A percentile compares a stretch with the other conserved stretches of the same genome.
Evolutionary conservation across 2,113 vertebrate genomes (phyloP).

Genomic region (Trematocara stigmaticum): DNA sequence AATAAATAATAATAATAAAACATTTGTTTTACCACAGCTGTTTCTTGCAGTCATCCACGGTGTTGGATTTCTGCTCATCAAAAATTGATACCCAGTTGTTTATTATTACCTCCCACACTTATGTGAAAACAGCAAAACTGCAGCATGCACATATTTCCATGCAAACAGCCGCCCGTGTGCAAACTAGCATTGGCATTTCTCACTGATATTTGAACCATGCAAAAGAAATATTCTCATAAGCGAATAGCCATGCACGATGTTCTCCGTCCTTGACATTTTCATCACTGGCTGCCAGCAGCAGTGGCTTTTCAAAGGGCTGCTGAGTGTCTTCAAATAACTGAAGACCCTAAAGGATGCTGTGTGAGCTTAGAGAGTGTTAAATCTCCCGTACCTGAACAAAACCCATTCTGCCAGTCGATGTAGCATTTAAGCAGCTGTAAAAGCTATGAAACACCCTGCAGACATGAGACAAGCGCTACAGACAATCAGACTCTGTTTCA

Average conservation of each 20-base stretch:
- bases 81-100: conserved; percentile 38
- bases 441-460: background rate
- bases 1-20: background rate
- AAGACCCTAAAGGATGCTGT: conserved; percentile 10
- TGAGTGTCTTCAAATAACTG: conserved; percentile 29
- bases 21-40: background rate
- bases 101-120: conserved; percentile 23
- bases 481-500: conserved; percentile 10
- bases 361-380: conserved; percentile 7
- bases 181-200: background rate
- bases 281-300: background rate
- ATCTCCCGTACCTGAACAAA: conserved; percentile 6
- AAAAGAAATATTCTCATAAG: background rate
- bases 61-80: conserved; percentile 36
- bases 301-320: conserved; percentile 4
- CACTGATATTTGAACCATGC: background rate
- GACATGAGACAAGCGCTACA: background rate
- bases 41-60: background rate
- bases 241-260: background rate
- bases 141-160: background rate
- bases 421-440: conserved; percentile 6
- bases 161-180: background rate
- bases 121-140: conserved; percentile 7
- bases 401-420: background rate
- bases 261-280: background rate